Conservation (phyloP, 1,140 invertebrate species). For the Euwallacea fornicatus region DNA sequence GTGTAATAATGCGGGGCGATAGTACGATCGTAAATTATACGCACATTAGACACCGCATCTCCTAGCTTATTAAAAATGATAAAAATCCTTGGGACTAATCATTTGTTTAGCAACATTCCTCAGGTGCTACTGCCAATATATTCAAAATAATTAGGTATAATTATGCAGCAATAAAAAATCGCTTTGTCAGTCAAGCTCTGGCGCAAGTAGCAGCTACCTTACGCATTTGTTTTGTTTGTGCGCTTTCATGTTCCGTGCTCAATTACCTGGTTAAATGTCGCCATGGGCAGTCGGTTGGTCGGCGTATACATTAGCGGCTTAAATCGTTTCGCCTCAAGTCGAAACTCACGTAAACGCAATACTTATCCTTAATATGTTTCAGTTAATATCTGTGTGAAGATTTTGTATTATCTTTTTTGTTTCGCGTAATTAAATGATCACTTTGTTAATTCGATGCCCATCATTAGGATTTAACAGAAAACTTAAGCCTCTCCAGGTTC, state of each 20-base stretch:
- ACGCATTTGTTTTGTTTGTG: slow-evolving; percentile 33
- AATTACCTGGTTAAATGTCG: slow-evolving; percentile 45
- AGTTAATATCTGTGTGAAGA: neutral
- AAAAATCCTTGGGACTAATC: no score
- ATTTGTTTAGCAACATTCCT: neutral
- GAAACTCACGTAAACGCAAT: slow-evolving; percentile 34
- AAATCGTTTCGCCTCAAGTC: slow-evolving; percentile 43
- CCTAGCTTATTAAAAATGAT: no score
- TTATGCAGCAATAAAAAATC: slow-evolving; percentile 31
- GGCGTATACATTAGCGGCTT: slow-evolving; percentile 40
- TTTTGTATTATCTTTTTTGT: no score
- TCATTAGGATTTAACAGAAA: no score
- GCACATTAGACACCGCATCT: no score
- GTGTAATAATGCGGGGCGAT: no score
- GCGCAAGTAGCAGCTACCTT: slow-evolving; percentile 29
- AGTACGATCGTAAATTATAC: no score
- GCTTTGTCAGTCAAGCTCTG: slow-evolving; percentile 28
- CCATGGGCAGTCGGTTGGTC: slow-evolving; percentile 38
- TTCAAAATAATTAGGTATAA: slow-evolving; percentile 29
- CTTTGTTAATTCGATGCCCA: no score
- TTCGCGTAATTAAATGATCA: no score
- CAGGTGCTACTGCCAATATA: slow-evolving; percentile 6
- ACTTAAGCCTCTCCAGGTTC: no score
- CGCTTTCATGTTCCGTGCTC: slow-evolving; percentile 28
- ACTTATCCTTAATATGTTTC: slow-evolving; percentile 31